phyloP scores from a whole-genome alignment of 2,113 vertebrate species.

The Anhinga anhinga region DNA sequence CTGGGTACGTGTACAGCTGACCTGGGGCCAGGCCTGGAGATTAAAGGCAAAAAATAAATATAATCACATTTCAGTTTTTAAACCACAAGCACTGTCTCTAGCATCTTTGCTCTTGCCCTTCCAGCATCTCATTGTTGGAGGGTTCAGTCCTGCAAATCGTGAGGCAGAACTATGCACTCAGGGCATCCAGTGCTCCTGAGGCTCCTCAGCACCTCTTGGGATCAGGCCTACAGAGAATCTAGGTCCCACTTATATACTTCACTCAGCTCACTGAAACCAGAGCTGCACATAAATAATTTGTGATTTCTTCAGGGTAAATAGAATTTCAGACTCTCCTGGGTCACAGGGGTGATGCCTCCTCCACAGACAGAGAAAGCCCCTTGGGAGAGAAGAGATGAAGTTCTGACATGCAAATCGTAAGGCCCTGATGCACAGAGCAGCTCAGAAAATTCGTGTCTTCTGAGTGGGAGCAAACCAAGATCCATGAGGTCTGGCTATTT shows the following conservation, averaged over 20 bases:
- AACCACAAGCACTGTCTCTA: slow-evolving; percentile 10
- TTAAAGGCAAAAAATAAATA: slow-evolving; percentile 51
- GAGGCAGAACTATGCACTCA: neutral
- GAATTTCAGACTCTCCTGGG: slow-evolving; percentile 49
- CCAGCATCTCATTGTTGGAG: neutral
- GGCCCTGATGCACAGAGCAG: neutral
- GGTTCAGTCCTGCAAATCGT: neutral
- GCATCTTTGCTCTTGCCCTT: slow-evolving; percentile 11
- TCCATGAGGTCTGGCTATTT: neutral
- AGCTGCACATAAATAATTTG: slow-evolving; percentile 54
- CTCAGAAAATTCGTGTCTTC: neutral
- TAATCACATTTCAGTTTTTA: slow-evolving; percentile 1
- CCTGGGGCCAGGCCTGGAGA: slow-evolving; percentile 86
- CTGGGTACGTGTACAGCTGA: slow-evolving; percentile 96
- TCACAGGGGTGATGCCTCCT: neutral
- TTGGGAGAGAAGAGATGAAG: slow-evolving; percentile 16
- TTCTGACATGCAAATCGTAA: neutral
- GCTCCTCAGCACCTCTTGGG: slow-evolving; percentile 7
- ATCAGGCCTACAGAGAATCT: slow-evolving; percentile 39
- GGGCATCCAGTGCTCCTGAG: neutral
- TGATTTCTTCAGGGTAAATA: slow-evolving; percentile 58
- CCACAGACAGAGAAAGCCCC: neutral
- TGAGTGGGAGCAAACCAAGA: neutral
- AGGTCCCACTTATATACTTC: slow-evolving; percentile 34
- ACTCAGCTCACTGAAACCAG: slow-evolving; percentile 43